phyloP scores from a whole-genome alignment of 2,888 invertebrate species.

The Unio delphinus region DNA sequence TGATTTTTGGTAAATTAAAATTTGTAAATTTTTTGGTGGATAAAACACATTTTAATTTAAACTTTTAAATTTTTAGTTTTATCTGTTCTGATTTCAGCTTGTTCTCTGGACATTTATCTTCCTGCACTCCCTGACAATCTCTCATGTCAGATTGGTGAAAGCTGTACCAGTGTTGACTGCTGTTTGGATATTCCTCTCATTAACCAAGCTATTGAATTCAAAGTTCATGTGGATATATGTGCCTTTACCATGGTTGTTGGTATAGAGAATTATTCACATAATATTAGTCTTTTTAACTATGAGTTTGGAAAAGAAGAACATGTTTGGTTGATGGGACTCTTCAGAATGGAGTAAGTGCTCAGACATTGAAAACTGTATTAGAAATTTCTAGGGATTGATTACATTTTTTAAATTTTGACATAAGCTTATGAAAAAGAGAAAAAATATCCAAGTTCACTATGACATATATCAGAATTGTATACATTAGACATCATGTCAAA shows the following conservation, averaged over 20 bases:
- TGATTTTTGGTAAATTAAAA: too few species aligned
- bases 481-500: too few species aligned
- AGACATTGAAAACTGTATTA: too few species aligned
- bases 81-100: constrained; percentile 9
- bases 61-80: neutral
- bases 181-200: constrained; percentile 26
- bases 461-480: too few species aligned
- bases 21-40: too few species aligned
- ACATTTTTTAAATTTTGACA: too few species aligned
- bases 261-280: constrained; percentile 23
- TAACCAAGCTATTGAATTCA: constrained; percentile 5
- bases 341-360: constrained; percentile 27
- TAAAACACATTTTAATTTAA: neutral
- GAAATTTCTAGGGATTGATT: too few species aligned
- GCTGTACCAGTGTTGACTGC: constrained; percentile 39
- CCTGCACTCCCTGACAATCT: constrained; percentile 23
- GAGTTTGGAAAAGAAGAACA: constrained; percentile 23
- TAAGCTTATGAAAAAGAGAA: too few species aligned
- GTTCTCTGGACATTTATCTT: constrained; percentile 12
- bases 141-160: constrained; percentile 22
- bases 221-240: constrained; percentile 12
- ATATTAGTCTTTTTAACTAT: constrained; percentile 20
- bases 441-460: too few species aligned
- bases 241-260: constrained; percentile 13
- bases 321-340: constrained; percentile 28